These are phyloP conservation scores for Orthosia cruda DNA, from an alignment of 2,888 invertebrate species.

Conservation along the genomic window DNA sequence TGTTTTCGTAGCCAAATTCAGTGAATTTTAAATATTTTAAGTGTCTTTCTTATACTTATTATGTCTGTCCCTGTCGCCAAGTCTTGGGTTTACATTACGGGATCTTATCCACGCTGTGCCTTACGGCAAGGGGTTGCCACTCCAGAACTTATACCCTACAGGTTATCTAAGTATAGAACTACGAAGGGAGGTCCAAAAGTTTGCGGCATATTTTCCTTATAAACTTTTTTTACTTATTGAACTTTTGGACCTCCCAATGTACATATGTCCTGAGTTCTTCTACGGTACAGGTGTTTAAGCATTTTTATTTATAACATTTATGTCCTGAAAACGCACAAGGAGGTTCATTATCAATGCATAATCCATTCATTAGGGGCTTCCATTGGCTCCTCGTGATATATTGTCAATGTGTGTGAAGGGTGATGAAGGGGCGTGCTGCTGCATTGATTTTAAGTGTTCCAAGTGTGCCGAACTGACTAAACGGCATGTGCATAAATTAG, in stretches of 20 bases:
- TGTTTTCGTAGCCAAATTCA: too few species aligned
- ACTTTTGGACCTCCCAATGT: background rate
- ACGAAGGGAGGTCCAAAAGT: too few species aligned
- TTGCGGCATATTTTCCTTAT: too few species aligned
- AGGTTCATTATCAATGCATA: conserved; percentile 1
- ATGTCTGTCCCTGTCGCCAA: too few species aligned
- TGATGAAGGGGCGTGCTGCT: conserved; percentile 37
- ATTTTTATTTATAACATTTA: background rate
- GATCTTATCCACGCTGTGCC: background rate
- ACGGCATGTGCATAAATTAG: conserved; percentile 10
- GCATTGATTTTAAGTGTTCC: conserved; percentile 48
- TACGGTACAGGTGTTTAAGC: background rate
- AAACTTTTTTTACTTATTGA: background rate
- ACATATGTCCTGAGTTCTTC: background rate
- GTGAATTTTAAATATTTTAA: too few species aligned
- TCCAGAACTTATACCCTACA: background rate
- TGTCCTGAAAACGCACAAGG: background rate
- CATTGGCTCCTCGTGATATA: conserved; percentile 17
- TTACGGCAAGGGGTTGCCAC: background rate
- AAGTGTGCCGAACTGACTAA: conserved; percentile 29
- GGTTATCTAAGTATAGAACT: background rate
- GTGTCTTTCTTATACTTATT: too few species aligned
- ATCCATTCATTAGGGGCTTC: conserved; percentile 13
- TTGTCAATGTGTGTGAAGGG: conserved; percentile 19
- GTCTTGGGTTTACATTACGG: background rate